phyloP scores from a whole-genome alignment of 2,113 vertebrate species.

The Cyprinus carpio region DNA sequence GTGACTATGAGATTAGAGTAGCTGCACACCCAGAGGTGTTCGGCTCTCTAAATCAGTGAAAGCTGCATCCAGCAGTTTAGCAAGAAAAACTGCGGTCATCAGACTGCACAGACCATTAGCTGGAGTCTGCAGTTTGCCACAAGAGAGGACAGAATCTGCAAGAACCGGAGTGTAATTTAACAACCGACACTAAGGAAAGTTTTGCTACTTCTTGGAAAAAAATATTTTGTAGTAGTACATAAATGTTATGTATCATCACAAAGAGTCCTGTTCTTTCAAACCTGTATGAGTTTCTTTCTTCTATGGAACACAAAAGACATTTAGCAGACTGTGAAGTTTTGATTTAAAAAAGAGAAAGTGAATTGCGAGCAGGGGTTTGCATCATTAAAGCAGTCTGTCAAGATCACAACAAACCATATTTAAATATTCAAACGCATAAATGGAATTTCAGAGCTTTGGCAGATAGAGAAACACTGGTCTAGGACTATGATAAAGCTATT shows the following conservation, averaged over 20 bases:
- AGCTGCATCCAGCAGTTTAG: conserved; percentile 15
- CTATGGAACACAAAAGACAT: background rate
- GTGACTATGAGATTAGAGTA: background rate
- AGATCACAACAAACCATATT: background rate
- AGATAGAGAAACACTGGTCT: background rate
- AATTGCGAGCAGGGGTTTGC: background rate
- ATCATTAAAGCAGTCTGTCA: background rate
- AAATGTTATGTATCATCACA: background rate
- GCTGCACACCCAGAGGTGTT: conserved; percentile 12
- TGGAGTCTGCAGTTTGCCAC: conserved; percentile 18
- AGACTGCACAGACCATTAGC: conserved; percentile 33
- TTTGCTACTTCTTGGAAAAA: background rate
- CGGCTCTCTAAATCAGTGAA: conserved; percentile 24
- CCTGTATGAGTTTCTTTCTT: background rate
- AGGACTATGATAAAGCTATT: background rate
- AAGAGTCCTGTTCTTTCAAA: background rate
- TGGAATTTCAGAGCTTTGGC: background rate
- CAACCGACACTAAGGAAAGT: background rate
- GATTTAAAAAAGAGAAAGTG: background rate
- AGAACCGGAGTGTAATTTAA: background rate
- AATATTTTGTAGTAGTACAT: background rate
- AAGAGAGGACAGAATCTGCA: conserved; percentile 6
- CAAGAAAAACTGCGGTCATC: conserved; percentile 37
- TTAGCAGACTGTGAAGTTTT: background rate
- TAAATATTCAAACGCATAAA: background rate